These are phyloP conservation scores for Anagyrus pseudococci DNA, from an alignment of 2,888 invertebrate species.

Conservation along the genomic window DNA sequence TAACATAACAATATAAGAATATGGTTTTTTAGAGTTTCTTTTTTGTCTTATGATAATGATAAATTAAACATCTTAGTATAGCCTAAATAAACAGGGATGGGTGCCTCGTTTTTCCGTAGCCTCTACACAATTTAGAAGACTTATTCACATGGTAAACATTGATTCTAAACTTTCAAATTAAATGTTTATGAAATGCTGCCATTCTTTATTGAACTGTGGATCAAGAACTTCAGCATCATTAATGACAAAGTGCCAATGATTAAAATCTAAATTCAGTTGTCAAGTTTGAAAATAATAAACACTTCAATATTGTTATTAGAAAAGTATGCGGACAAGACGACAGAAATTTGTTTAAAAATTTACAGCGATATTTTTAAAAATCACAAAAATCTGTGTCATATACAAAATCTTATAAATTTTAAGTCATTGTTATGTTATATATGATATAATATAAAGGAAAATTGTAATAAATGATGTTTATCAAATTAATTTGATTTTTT, in stretches of 20 bases:
- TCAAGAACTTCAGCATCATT: background rate
- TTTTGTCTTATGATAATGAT: too few relatives aligned
- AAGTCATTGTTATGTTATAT: background rate
- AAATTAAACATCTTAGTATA: too few relatives aligned
- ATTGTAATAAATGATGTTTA: conserved; percentile 14
- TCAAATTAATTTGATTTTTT: background rate
- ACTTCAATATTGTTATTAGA: too few relatives aligned
- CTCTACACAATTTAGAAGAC: background rate
- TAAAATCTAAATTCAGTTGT: background rate
- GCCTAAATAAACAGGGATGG: too few relatives aligned
- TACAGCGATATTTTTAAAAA: too few relatives aligned
- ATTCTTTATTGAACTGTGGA: background rate
- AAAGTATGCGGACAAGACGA: too few relatives aligned
- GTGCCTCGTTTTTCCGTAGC: background rate
- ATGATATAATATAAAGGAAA: background rate
- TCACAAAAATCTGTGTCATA: too few relatives aligned
- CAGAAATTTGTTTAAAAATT: too few relatives aligned
- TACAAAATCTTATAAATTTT: background rate
- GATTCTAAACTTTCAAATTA: background rate
- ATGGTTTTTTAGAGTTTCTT: too few relatives aligned
- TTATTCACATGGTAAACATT: background rate
- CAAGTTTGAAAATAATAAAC: too few relatives aligned
- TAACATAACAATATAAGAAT: background rate
- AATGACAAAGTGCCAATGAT: background rate
- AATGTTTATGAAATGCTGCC: background rate